Evolutionary conservation across 1,140 invertebrate genomes (phyloP).

Genomic region (Agrypnia vestita): DNA sequence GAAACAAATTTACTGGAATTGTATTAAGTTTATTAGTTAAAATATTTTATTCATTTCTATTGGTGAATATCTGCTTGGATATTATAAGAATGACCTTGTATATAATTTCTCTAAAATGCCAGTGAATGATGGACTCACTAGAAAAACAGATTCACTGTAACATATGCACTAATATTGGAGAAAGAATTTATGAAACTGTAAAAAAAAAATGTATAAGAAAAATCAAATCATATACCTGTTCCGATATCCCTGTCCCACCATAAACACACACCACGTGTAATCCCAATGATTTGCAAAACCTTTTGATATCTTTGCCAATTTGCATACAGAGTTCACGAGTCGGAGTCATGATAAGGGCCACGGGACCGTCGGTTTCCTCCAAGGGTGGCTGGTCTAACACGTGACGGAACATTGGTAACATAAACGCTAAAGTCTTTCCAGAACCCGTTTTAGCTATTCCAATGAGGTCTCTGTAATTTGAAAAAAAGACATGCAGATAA

Average conservation of each 20-base stretch:
- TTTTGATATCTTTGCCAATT: constrained; percentile 97
- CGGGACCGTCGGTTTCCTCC: constrained; percentile 97
- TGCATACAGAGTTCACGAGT: constrained; percentile 99
- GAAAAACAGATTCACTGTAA: too few relatives aligned
- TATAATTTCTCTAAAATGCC: too few relatives aligned
- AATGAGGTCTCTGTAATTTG: constrained; percentile 87
- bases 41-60: too few relatives aligned
- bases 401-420: constrained; percentile 98
- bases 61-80: too few relatives aligned
- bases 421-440: constrained; percentile 98
- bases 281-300: constrained; percentile 92
- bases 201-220: not conserved
- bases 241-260: constrained; percentile 97
- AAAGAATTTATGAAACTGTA: constrained; percentile 4
- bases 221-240: constrained; percentile 75
- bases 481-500: not conserved
- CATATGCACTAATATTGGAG: too few relatives aligned
- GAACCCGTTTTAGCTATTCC: constrained; percentile 99
- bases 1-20: too few relatives aligned
- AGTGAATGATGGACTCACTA: too few relatives aligned
- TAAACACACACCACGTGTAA: constrained; percentile 97
- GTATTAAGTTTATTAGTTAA: too few relatives aligned
- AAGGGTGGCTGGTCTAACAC: constrained; percentile 95
- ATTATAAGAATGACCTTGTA: too few relatives aligned
- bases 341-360: constrained; percentile 97